phyloP scores from a whole-genome alignment of 2,113 vertebrate species.

The Menidia beryllina region DNA sequence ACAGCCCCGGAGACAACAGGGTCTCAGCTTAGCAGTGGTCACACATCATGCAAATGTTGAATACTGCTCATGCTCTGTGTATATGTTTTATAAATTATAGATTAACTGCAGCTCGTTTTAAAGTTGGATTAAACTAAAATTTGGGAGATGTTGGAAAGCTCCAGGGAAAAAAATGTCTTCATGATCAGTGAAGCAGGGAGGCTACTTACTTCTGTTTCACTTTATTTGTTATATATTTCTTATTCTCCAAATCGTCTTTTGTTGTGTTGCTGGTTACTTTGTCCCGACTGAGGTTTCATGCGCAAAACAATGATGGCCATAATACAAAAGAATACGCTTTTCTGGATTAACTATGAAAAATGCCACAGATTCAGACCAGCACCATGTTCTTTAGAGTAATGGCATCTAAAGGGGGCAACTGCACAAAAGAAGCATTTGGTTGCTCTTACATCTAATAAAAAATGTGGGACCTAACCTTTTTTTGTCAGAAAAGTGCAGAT shows the following conservation, averaged over 20 bases:
- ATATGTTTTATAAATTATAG: background rate
- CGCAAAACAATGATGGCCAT: background rate
- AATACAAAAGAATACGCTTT: background rate
- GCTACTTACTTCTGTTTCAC: background rate
- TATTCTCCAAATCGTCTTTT: too few species aligned
- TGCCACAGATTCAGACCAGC: too few species aligned
- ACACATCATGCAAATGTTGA: background rate
- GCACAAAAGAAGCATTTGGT: background rate
- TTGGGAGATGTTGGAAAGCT: too few species aligned
- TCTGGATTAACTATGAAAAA: background rate
- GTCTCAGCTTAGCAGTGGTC: constrained; percentile 1
- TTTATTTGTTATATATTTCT: background rate
- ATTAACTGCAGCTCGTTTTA: background rate
- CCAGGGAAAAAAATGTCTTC: background rate
- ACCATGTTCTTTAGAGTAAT: background rate
- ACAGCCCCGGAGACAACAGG: constrained; percentile 27
- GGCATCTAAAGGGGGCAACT: background rate
- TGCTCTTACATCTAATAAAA: background rate
- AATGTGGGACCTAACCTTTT: background rate
- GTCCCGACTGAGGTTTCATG: background rate
- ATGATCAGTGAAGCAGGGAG: background rate
- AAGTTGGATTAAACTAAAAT: background rate
- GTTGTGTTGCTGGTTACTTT: background rate
- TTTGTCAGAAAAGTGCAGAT: background rate
- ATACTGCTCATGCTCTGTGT: background rate